These are phyloP conservation scores for Drosophila neutralis DNA, from an alignment of 2,888 invertebrate species.

Conservation along the genomic window DNA sequence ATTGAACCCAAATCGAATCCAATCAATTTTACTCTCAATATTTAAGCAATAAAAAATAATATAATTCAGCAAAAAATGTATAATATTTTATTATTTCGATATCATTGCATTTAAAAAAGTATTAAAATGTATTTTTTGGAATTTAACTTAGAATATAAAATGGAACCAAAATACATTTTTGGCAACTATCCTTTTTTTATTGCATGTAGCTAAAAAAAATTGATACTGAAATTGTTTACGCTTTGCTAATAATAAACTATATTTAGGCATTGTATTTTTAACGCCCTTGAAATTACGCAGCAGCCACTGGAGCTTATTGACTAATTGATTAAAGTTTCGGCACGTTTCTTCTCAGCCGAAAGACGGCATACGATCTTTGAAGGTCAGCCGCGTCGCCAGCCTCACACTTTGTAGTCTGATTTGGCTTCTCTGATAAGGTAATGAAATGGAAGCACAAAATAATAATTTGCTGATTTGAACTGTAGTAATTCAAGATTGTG, in stretches of 20 bases:
- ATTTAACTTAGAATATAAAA: neutral
- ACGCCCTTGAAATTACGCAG: constrained; percentile 38
- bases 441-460: constrained; percentile 1
- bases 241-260: constrained; percentile 12
- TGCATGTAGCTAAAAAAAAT: neutral
- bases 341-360: constrained; percentile 37
- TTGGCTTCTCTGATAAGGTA: constrained; percentile 29
- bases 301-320: constrained; percentile 25
- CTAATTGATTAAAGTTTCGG: constrained; percentile 26
- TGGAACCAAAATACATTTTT: neutral
- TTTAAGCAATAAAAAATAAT: neutral
- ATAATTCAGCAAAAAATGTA: too few relatives aligned
- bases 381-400: constrained; percentile 31
- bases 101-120: neutral
- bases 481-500: neutral
- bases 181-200: neutral
- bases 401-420: constrained; percentile 15
- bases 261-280: constrained; percentile 10
- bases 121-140: neutral
- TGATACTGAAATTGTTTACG: constrained; percentile 20
- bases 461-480: constrained; percentile 12
- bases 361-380: constrained; percentile 18
- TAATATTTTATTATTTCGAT: neutral
- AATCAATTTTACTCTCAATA: neutral
- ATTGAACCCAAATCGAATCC: neutral